Conservation (phyloP, 1,140 invertebrate species). For the Drosophila bipectinata region DNA sequence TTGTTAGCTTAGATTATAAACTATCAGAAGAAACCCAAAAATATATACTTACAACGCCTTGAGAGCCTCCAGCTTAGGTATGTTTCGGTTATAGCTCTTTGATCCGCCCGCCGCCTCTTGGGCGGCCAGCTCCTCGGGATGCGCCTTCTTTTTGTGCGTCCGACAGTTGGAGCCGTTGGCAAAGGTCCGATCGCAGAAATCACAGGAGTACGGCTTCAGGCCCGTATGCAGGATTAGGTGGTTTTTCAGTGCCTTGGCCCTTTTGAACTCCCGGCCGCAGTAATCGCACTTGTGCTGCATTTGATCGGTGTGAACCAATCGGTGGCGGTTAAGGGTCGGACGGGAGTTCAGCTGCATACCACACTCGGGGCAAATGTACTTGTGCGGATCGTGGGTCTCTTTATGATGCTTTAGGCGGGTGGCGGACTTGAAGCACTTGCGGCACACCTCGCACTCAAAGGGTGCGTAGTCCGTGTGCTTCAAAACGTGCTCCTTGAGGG, state of each 20-base stretch:
- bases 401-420: slow-evolving; percentile 72
- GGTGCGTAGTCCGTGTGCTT: slow-evolving; percentile 84
- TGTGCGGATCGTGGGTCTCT: slow-evolving; percentile 84
- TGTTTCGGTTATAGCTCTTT: slow-evolving; percentile 73
- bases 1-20: neutral
- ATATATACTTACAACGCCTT: slow-evolving; percentile 65
- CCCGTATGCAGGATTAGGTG: slow-evolving; percentile 84
- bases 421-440: slow-evolving; percentile 82
- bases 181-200: slow-evolving; percentile 84
- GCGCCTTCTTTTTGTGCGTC: slow-evolving; percentile 84
- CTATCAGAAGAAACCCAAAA: too few species aligned
- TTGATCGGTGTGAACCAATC: slow-evolving; percentile 84
- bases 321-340: slow-evolving; percentile 84
- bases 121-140: slow-evolving; percentile 84
- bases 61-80: slow-evolving; percentile 79
- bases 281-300: slow-evolving; percentile 84
- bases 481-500: slow-evolving; percentile 84
- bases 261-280: slow-evolving; percentile 76
- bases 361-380: slow-evolving; percentile 84
- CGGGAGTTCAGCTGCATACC: slow-evolving; percentile 84
- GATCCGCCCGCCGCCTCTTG: slow-evolving; percentile 78
- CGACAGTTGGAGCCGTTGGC: slow-evolving; percentile 85
- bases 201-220: slow-evolving; percentile 84
- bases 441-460: slow-evolving; percentile 84
- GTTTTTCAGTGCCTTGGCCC: slow-evolving; percentile 83